Evolutionary conservation across 30 jellyfish, hydroid and myxozoan species (phyloP).

Genomic region (Turritopsis dohrnii): DNA sequence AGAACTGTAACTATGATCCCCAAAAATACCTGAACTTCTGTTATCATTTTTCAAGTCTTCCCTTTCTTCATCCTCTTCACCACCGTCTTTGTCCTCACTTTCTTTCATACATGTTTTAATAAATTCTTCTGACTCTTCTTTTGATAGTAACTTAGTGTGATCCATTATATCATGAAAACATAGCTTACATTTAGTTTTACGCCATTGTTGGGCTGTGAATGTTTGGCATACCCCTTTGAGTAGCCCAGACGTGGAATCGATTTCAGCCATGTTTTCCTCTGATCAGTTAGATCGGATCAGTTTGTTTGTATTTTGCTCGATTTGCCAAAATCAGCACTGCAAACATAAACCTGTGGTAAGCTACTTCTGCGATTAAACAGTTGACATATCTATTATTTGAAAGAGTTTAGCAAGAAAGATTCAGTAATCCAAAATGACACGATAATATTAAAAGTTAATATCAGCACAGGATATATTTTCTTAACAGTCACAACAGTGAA

Average conservation of each 20-base stretch:
- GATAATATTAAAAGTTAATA: neutral
- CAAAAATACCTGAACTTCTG: neutral
- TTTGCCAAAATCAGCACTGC: neutral
- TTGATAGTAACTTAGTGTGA: conserved; percentile 29
- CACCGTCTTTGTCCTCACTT: neutral
- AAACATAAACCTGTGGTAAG: neutral
- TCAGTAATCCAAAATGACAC: neutral
- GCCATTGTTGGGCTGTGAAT: conserved; percentile 90
- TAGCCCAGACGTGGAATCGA: neutral
- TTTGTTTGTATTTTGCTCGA: neutral
- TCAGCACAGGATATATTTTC: neutral
- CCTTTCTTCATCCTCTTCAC: neutral
- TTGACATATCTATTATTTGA: neutral
- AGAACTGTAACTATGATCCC: conserved; percentile 8
- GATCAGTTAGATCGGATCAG: too few species aligned
- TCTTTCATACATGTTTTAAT: conserved; percentile 24
- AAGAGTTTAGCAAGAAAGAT: neutral
- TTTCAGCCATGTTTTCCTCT: conserved; percentile 6
- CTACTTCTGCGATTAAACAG: neutral
- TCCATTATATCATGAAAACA: conserved; percentile 65
- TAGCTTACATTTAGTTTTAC: conserved; percentile 70
- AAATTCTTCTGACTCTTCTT: conserved; percentile 30
- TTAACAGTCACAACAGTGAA: neutral
- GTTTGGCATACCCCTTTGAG: conserved; percentile 38
- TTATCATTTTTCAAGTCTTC: conserved; percentile 2